Evolutionary conservation across 2,797 vertebrate species (phyloP).

Genomic region (Philypnodon macrostomus): DNA sequence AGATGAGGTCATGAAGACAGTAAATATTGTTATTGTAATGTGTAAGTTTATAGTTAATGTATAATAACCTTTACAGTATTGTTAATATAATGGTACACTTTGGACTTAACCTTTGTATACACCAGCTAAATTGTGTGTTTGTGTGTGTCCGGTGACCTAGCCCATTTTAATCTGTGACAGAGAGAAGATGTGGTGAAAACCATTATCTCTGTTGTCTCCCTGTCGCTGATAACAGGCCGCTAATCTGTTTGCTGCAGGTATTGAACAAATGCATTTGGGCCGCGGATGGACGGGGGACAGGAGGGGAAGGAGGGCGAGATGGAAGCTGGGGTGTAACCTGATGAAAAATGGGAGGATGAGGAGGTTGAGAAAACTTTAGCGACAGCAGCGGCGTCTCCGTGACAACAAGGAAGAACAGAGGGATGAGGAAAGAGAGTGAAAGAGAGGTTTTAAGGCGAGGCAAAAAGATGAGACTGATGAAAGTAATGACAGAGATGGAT

Average conservation of each 20-base stretch:
- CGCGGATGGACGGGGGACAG: constrained; percentile 64
- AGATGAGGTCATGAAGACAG: constrained; percentile 70
- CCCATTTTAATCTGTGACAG: constrained; percentile 94
- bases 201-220: constrained; percentile 92
- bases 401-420: constrained; percentile 49
- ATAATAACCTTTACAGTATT: constrained; percentile 1
- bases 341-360: constrained; percentile 76
- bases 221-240: constrained; percentile 87
- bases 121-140: constrained; percentile 13
- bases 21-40: constrained; percentile 73
- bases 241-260: constrained; percentile 96
- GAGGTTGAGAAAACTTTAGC: constrained; percentile 69
- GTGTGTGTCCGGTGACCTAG: constrained; percentile 60
- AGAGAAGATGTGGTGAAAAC: constrained; percentile 91
- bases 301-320: constrained; percentile 31
- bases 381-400: constrained; percentile 51
- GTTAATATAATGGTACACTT: constrained; percentile 7
- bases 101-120: constrained; percentile 2
- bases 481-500: constrained; percentile 41
- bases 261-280: constrained; percentile 89
- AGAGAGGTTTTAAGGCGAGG: constrained; percentile 46
- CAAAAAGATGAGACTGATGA: constrained; percentile 49
- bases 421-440: constrained; percentile 55
- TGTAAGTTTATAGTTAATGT: neutral
- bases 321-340: constrained; percentile 27